Conservation (phyloP, 64 coral and sea anemone genomes). For the Orbicella faveolata region DNA sequence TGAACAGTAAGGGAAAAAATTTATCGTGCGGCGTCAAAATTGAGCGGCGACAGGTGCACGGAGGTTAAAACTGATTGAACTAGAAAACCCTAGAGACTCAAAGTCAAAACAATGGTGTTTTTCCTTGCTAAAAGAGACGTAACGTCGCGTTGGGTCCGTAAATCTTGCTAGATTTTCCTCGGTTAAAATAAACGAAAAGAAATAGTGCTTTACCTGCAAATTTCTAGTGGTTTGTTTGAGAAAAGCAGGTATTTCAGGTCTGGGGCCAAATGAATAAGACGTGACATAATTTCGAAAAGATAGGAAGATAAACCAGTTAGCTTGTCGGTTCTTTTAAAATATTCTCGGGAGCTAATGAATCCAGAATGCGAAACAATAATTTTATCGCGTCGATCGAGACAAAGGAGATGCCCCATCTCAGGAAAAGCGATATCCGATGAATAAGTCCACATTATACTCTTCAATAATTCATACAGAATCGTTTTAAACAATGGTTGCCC, state of each 20-base stretch:
- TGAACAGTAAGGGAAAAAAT: slow-evolving; percentile 22
- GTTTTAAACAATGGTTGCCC: slow-evolving; percentile 6
- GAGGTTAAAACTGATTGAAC: neutral
- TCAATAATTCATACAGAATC: slow-evolving; percentile 29
- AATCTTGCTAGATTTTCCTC: neutral
- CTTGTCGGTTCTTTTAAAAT: neutral
- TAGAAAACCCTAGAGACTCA: neutral
- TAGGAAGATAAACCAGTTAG: neutral
- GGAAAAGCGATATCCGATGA: slow-evolving; percentile 40
- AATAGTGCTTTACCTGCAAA: neutral
- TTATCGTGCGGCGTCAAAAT: slow-evolving; percentile 23
- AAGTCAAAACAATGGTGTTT: neutral
- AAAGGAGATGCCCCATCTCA: slow-evolving; percentile 25
- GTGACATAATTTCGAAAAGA: slow-evolving; percentile 11
- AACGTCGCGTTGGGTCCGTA: neutral
- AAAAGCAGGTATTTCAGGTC: slow-evolving; percentile 18
- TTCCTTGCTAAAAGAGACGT: neutral
- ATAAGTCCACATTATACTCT: slow-evolving; percentile 6
- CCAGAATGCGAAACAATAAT: slow-evolving; percentile 20
- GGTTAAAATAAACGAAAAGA: neutral
- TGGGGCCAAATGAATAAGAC: slow-evolving; percentile 14
- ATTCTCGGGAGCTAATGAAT: slow-evolving; percentile 29
- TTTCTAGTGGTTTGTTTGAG: slow-evolving; percentile 13
- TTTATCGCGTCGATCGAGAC: slow-evolving; percentile 37
- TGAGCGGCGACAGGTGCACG: neutral